phyloP scores from a whole-genome alignment of 2,888 invertebrate genomes.

The Plebejus anna region DNA sequence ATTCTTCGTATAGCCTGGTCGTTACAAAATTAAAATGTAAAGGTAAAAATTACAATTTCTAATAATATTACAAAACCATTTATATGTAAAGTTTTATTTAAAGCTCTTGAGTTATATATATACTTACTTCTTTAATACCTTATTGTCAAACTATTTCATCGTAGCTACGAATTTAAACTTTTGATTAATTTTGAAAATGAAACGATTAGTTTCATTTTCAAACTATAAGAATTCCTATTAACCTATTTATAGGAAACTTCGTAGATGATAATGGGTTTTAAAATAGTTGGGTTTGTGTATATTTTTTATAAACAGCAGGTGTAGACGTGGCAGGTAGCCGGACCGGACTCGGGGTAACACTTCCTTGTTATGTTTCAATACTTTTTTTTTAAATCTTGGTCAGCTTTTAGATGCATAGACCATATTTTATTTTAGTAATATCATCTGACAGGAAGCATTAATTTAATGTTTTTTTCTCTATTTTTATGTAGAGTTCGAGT shows the following conservation, averaged over 20 bases:
- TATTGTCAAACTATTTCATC: too few species aligned
- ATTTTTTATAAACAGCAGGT: slow-evolving; percentile 72
- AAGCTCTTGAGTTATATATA: too few species aligned
- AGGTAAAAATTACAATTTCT: neutral
- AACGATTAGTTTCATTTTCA: too few species aligned
- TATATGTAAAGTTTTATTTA: too few species aligned
- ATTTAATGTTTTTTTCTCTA: neutral
- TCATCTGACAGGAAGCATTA: neutral
- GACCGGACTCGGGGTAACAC: neutral
- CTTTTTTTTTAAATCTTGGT: neutral
- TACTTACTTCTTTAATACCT: too few species aligned
- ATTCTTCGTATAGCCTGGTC: neutral
- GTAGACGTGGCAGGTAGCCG: slow-evolving; percentile 45
- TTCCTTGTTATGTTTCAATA: slow-evolving; percentile 15
- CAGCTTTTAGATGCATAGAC: neutral
- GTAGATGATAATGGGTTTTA: slow-evolving; percentile 52
- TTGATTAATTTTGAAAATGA: too few species aligned
- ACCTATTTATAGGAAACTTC: slow-evolving; percentile 40
- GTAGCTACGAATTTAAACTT: too few species aligned
- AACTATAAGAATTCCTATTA: neutral
- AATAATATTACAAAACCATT: too few species aligned
- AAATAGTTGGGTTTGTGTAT: slow-evolving; percentile 49
- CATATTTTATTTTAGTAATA: neutral
- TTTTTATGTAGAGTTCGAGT: neutral
- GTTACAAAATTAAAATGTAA: neutral